These are phyloP conservation scores for Ciona savignyi DNA, from an alignment of 23 tunicate species.

Conservation along the genomic window DNA sequence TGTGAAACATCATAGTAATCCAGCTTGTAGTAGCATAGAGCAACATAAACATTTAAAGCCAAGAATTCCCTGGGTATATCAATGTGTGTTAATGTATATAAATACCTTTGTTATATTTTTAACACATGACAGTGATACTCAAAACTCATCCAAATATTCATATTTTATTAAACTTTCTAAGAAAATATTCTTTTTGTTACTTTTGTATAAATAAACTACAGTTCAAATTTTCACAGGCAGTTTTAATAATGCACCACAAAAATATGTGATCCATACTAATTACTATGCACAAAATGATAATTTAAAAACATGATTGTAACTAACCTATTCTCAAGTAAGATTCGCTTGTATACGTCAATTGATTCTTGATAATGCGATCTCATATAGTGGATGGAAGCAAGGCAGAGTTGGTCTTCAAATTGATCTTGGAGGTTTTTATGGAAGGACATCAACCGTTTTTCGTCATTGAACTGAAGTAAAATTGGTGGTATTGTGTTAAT, in stretches of 20 bases:
- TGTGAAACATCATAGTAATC: slow-evolving; percentile 99
- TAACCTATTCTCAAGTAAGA: slow-evolving; percentile 87
- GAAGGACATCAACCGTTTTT: slow-evolving; percentile 54
- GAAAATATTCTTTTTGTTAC: too few species aligned
- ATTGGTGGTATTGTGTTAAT: too few species aligned
- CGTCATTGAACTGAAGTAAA: slow-evolving; percentile 91
- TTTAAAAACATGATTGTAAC: too few species aligned
- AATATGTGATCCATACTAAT: neutral
- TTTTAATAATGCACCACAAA: neutral
- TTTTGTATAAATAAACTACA: too few species aligned
- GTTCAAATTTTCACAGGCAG: neutral
- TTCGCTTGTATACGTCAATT: slow-evolving; percentile 88
- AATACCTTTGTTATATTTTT: too few species aligned
- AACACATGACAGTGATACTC: too few species aligned
- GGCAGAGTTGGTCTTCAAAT: slow-evolving; percentile 91
- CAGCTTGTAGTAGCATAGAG: slow-evolving; percentile 92
- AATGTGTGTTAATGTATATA: too few species aligned
- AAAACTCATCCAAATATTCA: too few species aligned
- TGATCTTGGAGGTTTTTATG: slow-evolving; percentile 85
- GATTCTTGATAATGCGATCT: slow-evolving; percentile 99
- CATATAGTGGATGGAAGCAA: slow-evolving; percentile 98
- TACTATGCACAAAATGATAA: too few species aligned
- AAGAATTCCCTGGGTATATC: slow-evolving; percentile 88
- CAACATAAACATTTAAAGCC: slow-evolving; percentile 97
- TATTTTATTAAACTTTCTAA: too few species aligned